Evolutionary conservation across 37 sponge, comb jelly and placozoan species (phyloP).

Genomic region (Oopsacas minuta): DNA sequence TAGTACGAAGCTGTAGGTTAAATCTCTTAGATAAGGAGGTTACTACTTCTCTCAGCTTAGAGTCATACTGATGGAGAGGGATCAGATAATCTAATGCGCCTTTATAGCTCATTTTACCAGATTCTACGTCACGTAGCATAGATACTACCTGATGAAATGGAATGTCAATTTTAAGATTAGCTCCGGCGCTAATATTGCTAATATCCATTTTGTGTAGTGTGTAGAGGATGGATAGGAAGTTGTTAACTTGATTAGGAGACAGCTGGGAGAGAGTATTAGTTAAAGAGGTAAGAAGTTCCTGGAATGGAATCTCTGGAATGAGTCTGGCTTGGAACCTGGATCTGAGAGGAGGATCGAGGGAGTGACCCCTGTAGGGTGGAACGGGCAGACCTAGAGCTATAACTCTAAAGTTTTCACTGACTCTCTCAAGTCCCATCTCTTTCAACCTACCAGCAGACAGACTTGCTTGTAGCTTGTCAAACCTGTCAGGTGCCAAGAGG

Average conservation of each 20-base stretch:
- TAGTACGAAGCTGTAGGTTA: neutral
- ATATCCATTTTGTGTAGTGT: neutral
- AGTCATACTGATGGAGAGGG: neutral
- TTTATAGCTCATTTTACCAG: neutral
- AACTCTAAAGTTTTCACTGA: conserved; percentile 52
- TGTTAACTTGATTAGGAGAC: neutral
- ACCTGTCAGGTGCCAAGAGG: conserved; percentile 57
- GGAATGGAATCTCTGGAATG: conserved; percentile 23
- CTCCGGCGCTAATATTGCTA: neutral
- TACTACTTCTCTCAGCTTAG: neutral
- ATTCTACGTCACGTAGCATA: neutral
- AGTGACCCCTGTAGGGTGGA: conserved; percentile 80
- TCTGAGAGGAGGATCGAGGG: conserved; percentile 81
- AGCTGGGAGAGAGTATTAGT: neutral
- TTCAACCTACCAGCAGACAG: conserved; percentile 33
- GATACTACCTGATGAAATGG: neutral
- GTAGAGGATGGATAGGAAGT: neutral
- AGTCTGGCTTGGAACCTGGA: conserved; percentile 67
- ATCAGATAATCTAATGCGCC: neutral
- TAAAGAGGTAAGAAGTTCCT: neutral
- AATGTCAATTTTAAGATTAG: neutral
- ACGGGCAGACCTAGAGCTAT: conserved; percentile 79
- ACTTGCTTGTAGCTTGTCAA: conserved; percentile 40
- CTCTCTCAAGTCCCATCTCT: conserved; percentile 38
- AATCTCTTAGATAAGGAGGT: neutral